Evolutionary conservation across 2,797 vertebrate species (phyloP).

Genomic region (Enteromius radiatus): DNA sequence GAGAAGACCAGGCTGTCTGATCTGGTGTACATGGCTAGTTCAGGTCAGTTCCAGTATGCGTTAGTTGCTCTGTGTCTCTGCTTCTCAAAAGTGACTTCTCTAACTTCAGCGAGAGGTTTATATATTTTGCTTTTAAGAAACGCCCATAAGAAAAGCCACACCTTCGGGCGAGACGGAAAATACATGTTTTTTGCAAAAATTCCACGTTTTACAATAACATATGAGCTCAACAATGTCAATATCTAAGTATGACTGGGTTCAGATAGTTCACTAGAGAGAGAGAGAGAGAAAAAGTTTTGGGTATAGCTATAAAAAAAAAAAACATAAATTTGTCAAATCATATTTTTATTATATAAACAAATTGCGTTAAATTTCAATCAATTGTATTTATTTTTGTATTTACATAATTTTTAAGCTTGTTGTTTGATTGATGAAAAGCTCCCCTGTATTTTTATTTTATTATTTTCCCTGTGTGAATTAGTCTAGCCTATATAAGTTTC

Average conservation of each 20-base stretch:
- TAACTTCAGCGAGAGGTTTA: slow-evolving; percentile 27
- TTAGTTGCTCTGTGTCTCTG: background rate
- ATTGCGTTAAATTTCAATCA: background rate
- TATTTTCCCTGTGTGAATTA: background rate
- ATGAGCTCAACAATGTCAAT: slow-evolving; percentile 15
- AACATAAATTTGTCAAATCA: no score
- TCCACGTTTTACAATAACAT: background rate
- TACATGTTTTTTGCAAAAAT: slow-evolving; percentile 9
- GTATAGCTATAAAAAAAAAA: background rate
- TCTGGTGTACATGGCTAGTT: slow-evolving; percentile 67
- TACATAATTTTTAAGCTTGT: background rate
- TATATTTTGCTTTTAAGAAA: slow-evolving; percentile 49
- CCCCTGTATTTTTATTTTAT: background rate
- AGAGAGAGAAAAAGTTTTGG: background rate
- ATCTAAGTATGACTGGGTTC: background rate
- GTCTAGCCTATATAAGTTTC: no score
- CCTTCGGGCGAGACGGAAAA: slow-evolving; percentile 41
- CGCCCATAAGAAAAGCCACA: slow-evolving; percentile 55
- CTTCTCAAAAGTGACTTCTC: slow-evolving; percentile 25
- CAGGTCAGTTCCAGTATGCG: background rate
- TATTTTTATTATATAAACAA: no score
- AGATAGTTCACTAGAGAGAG: background rate
- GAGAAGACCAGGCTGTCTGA: slow-evolving; percentile 67
- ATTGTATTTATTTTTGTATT: background rate
- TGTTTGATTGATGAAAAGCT: background rate